phyloP scores from a whole-genome alignment of 2,797 vertebrate species.

The Onychomys leucogaster region DNA sequence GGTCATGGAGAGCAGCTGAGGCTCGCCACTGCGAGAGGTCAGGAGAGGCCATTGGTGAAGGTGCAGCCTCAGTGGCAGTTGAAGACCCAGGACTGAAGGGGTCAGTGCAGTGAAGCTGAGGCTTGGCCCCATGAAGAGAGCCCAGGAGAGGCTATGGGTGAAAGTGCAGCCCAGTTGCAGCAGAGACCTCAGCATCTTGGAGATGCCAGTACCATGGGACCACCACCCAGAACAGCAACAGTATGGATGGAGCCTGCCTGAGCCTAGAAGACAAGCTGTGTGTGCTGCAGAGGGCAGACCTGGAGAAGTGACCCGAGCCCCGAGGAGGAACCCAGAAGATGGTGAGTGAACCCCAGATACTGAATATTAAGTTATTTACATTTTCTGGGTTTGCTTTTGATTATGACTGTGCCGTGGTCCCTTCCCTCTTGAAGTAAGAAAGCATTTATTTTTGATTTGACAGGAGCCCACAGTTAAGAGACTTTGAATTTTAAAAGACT shows the following conservation, averaged over 20 bases:
- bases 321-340: neutral
- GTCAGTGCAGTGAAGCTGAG: neutral
- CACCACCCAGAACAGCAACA: neutral
- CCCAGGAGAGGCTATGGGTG: neutral
- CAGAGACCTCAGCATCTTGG: neutral
- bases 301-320: neutral
- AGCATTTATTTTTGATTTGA: neutral
- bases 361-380: neutral
- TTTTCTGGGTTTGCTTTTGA: neutral
- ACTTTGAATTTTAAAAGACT: neutral
- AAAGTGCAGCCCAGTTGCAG: neutral
- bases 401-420: neutral
- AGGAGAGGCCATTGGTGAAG: neutral
- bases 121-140: neutral
- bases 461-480: neutral
- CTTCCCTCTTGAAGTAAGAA: neutral
- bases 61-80: neutral
- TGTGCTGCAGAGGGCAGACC: neutral
- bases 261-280: neutral
- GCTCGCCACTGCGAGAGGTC: neutral
- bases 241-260: neutral
- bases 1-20: neutral
- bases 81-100: neutral
- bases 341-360: neutral
- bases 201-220: neutral